These are phyloP conservation scores for Epinephelus awoara DNA, from an alignment of 2,797 vertebrate genomes.

Conservation along the genomic window DNA sequence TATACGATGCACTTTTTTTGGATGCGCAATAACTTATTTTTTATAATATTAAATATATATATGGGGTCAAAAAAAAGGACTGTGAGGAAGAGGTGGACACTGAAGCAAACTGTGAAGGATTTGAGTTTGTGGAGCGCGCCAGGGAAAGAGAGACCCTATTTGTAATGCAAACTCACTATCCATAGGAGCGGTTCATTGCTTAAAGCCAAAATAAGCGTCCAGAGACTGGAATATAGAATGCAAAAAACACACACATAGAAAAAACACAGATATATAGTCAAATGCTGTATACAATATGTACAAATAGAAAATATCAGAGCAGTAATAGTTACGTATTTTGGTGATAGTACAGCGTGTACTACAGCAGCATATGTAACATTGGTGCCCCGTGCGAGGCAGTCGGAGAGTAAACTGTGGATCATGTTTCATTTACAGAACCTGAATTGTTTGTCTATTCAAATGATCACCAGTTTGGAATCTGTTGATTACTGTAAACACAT, in stretches of 20 bases:
- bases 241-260: conserved; percentile 53
- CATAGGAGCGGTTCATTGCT: conserved; percentile 74
- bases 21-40: conserved; percentile 92
- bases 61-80: conserved; percentile 62
- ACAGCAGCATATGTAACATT: conserved; percentile 24
- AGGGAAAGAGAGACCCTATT: conserved; percentile 63
- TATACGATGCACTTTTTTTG: conserved; percentile 89
- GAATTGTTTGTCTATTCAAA: conserved; percentile 30
- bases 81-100: conserved; percentile 65
- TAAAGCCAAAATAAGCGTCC: conserved; percentile 82
- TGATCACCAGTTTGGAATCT: conserved; percentile 40
- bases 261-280: conserved; percentile 43
- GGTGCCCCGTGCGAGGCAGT: conserved; percentile 25
- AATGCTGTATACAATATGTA: conserved; percentile 61
- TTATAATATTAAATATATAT: conserved; percentile 85
- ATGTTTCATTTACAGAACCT: conserved; percentile 57
- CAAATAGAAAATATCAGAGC: conserved; percentile 47
- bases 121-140: conserved; percentile 68
- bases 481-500: conserved; percentile 23
- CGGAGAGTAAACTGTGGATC: conserved; percentile 42
- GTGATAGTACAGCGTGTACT: conserved; percentile 49
- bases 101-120: conserved; percentile 87
- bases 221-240: conserved; percentile 72
- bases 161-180: conserved; percentile 73
- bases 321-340: conserved; percentile 50